Base-by-base conservation (phyloP, 1,140 invertebrate genomes). In the Zaprionus ghesquierei region DNA sequence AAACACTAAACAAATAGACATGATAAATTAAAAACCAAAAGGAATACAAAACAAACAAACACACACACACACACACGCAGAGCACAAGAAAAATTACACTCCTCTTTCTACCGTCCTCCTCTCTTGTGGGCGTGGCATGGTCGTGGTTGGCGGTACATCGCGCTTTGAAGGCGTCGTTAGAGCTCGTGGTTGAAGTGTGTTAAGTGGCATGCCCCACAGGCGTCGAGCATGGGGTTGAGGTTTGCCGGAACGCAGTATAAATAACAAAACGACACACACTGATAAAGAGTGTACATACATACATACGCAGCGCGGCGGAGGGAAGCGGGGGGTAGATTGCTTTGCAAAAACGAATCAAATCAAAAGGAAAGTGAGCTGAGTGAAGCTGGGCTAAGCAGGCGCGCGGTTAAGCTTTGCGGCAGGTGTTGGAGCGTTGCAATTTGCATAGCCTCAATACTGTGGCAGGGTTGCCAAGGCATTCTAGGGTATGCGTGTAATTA, bases 241-340 rank as follows among this genome's bases (percentile, higher is more conserved):
- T 27, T n/a, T 20, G 38, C 53, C 59, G 41, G 71, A 69, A 86
- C 75, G 81, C 82, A 75, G 81, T 68, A 86, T 82, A 86, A 86
- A 87, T 86, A 86, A 87, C 79, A 89, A 87, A 89, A 77, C 84
- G 82, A 82, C 79, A 82, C 79, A 82, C 79, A 79, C 79, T 89
- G 84, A 86, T 86, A 89, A 51, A 20, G 61, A 38, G 44, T 65
- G 51, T 10, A 44, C 29, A 55, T 2, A 23, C 0, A 25, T 2
- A 25, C n/a, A n/a, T n/a, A n/a, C n/a, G n/a, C n/a, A n/a, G n/a
- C n/a, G n/a, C n/a, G n/a, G n/a, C 38, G 18, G 6, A 66, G 63
- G 5, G 20, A 33, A 3, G 13, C 2, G 33, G 25, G 41, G 15
- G 18, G 31, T n/a, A n/a, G n/a, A n/a, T n/a, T 33, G 35, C 35